Base-by-base conservation (phyloP, 2,113 vertebrate genomes). In the Malurus elegans region DNA sequence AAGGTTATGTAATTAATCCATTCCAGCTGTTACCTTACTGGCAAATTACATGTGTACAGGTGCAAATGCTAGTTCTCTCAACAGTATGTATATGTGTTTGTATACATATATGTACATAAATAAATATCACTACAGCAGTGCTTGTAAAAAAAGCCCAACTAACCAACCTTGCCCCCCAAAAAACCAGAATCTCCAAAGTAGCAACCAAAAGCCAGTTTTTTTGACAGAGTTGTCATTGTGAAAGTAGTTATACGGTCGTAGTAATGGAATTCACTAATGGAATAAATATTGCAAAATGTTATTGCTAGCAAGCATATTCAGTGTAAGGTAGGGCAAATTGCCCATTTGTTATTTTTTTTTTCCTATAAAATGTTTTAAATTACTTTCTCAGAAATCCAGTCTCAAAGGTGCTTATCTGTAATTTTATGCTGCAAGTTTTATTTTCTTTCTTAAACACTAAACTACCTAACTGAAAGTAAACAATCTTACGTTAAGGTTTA, bases 91-190 rank as follows among this genome's bases (percentile, higher is more conserved):
- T 70, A 0, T 48, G 3, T 58, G 3, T 34, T 28, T 56, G 12
- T 47, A 14, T 18, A 8, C 8, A 6, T 44, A 7, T 4, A 1
- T 48, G 3, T 48, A 9, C 13, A 26, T 50, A 40, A 47, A 34
- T 48, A 9, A 1, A 20, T 10, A 36, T n/a, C 17, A 12, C 15
- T 64, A 14, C 18, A 56, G 6, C 29, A 61, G 16, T 25, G 28
- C 25, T 82, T 50, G 11, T 79, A 11, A 23, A 45, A 64, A 38
- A 36, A 50, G 7, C 13, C 65, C 16, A 40, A 8, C 25, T 50
- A 51, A 67, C 4, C 16, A 61, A 61, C 12, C 3, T 6, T 12
- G 2, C 5, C 4, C 6, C 12, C 6, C 24, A 3, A 7, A 6
- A 12, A 51, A 20, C 28, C 18, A 12, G 20, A 71, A 42, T 42